Evolutionary conservation across 2,888 invertebrate species (phyloP).

Genomic region (Pristionchus mayeri): DNA sequence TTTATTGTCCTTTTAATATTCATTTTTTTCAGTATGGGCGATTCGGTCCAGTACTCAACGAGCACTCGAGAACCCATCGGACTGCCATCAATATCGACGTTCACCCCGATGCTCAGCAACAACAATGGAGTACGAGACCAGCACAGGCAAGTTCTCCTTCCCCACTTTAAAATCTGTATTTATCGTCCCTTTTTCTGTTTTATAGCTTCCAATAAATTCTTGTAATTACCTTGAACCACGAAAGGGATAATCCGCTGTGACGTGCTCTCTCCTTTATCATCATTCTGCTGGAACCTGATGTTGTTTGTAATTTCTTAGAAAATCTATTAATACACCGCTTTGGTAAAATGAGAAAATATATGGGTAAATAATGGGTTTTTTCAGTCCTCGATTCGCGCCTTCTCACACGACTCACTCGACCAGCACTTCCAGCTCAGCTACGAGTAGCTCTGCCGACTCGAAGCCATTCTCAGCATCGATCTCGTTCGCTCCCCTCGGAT

Average conservation of each 20-base stretch:
- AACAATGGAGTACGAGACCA: constrained; percentile 32
- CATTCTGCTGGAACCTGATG: neutral
- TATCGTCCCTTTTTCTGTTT: neutral
- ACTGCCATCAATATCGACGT: neutral
- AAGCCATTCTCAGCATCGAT: constrained; percentile 4
- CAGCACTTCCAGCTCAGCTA: neutral
- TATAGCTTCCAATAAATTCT: neutral
- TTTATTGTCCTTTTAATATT: neutral
- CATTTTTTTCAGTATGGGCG: constrained; percentile 23
- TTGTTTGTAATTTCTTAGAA: neutral
- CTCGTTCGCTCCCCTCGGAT: neutral
- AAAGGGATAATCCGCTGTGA: neutral
- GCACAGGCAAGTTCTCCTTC: neutral
- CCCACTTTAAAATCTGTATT: neutral
- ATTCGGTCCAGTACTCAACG: constrained; percentile 25
- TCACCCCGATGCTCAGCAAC: neutral
- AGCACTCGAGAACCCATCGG: constrained; percentile 2
- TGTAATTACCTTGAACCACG: neutral
- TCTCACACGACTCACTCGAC: neutral
- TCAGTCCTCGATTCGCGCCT: constrained; percentile 4
- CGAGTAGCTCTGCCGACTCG: too few species aligned
- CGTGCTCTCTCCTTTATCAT: neutral
- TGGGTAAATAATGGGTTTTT: neutral
- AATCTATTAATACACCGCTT: too few species aligned
- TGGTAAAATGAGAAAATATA: too few species aligned